Base-by-base conservation (phyloP, 2,888 invertebrate genomes). In the Eilema caniola region DNA sequence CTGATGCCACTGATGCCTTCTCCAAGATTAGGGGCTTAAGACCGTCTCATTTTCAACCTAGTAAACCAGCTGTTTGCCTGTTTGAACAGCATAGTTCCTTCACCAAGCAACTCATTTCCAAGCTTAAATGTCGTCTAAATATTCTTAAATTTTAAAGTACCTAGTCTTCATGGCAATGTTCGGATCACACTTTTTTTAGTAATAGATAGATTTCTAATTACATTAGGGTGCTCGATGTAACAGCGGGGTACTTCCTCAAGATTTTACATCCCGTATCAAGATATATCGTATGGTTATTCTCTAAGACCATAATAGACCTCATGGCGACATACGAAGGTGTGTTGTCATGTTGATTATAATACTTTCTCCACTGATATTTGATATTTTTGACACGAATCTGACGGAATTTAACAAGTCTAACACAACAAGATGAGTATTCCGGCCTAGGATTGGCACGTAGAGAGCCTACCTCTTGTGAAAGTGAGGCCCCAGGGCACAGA, bases 381-480 rank as follows among this genome's bases (percentile, higher is more conserved):
- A 74, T 60, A 66, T 57, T 37, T 53, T 66, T 66, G 66, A 66
- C 66, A 66, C 66, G 11, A 25, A 62, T 70, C 60, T 67, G 59
- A 23, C 67, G 33, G 53, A 73, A 59, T 70, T 73, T 41, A 62
- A 66, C 62, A 28, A 61, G 67, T 14, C 64, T 62, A n/a, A 77
- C 61, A 69, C 63, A 73, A 60, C 70, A 71, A 62, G 67, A 61
- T 28, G 73, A 74, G 66, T 70, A 74, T 81, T 72, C 70, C 57
- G 23, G 24, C 11, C 66, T 66, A 66, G 66, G 66, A 57, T 67
- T 78, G 78, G 72, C 66, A 79, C 83, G 80, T 73, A 66, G 74
- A 75, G 74, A 83, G 77, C 80, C 53, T 80, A 77, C 80, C 80
- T 80, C 72, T 66, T 87, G 90, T 89, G 90, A 90, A 90, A 90